These are phyloP conservation scores for Trogon surrucura DNA, from an alignment of 2,113 vertebrate species.

Conservation along the genomic window DNA sequence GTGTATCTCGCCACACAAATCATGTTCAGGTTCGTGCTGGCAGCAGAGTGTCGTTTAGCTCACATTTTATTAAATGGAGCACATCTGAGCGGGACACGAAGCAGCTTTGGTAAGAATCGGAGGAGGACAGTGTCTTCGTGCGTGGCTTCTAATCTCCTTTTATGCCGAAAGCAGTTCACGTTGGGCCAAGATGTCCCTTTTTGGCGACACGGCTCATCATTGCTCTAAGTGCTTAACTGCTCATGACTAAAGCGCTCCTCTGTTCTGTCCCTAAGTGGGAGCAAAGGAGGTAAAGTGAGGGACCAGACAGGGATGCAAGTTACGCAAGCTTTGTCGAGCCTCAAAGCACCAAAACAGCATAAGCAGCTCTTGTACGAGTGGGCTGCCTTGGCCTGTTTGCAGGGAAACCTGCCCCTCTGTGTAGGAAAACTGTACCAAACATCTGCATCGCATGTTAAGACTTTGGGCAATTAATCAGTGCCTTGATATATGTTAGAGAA, in stretches of 20 bases:
- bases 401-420: background rate
- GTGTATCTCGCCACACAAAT: accelerated
- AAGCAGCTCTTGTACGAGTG: background rate
- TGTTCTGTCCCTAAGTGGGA: background rate
- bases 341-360: accelerated
- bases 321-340: background rate
- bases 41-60: background rate
- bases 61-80: background rate
- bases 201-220: background rate
- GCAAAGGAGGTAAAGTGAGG: background rate
- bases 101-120: background rate
- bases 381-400: background rate
- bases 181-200: background rate
- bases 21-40: background rate
- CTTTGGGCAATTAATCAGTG: accelerated
- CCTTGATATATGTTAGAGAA: background rate
- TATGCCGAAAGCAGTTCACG: background rate
- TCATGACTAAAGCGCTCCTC: background rate
- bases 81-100: background rate
- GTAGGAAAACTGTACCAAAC: accelerated
- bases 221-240: background rate
- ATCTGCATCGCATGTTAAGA: accelerated
- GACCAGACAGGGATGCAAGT: background rate
- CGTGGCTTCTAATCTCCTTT: background rate
- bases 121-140: background rate